phyloP scores from a whole-genome alignment of 2,888 invertebrate genomes.

The Antheraea assamensis region DNA sequence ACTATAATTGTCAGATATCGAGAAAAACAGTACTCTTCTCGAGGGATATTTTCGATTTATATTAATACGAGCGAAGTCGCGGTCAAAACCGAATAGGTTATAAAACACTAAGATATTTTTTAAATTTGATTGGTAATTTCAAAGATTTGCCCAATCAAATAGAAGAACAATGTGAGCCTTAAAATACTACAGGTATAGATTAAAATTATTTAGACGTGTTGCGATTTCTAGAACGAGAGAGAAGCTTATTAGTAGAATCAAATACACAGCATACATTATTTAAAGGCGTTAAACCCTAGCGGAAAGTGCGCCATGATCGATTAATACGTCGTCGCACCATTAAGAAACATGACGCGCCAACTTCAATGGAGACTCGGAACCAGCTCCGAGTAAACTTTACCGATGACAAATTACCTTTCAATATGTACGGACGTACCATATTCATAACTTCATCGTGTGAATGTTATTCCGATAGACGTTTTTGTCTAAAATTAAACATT shows the following conservation, averaged over 20 bases:
- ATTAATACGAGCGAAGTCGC: too few relatives aligned
- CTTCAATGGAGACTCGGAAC: neutral
- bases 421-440: neutral
- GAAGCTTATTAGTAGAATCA: neutral
- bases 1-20: too few relatives aligned
- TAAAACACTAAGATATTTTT: too few relatives aligned
- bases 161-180: too few relatives aligned
- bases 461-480: neutral
- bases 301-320: neutral
- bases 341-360: slow-evolving; percentile 8
- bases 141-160: too few relatives aligned
- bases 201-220: neutral
- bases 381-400: slow-evolving; percentile 1
- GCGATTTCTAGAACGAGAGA: neutral
- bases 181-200: too few relatives aligned
- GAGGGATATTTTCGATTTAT: too few relatives aligned
- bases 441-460: neutral
- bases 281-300: neutral
- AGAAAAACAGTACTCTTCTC: too few relatives aligned
- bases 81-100: too few relatives aligned
- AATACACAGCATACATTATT: neutral
- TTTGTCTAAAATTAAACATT: too few relatives aligned
- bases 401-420: slow-evolving; percentile 11
- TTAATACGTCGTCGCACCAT: neutral
- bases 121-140: too few relatives aligned